A percentile compares a stretch with the other conserved stretches of the same genome.
Evolutionary conservation across 1,140 invertebrate genomes (phyloP).

Genomic region (Drosophila kurseongensis): DNA sequence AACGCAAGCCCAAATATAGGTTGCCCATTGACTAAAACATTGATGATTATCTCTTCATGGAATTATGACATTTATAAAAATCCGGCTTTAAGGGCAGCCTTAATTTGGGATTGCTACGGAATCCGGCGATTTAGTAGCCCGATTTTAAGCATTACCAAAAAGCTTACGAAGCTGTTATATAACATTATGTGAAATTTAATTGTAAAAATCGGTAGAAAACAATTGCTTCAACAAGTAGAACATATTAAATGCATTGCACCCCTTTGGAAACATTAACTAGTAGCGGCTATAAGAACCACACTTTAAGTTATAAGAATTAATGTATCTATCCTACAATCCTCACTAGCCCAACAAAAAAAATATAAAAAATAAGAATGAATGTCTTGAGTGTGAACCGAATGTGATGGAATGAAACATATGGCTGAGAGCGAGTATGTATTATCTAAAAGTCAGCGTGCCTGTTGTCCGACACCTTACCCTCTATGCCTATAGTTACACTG

Average conservation of each 20-base stretch:
- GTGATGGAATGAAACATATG: slow-evolving; percentile 38
- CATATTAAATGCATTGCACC: slow-evolving; percentile 42
- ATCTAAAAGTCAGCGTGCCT: slow-evolving; percentile 26
- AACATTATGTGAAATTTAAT: slow-evolving; percentile 37
- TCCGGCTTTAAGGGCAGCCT: slow-evolving; percentile 23
- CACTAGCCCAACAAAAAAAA: slow-evolving; percentile 5
- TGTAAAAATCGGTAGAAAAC: slow-evolving; percentile 54
- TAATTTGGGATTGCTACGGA: slow-evolving; percentile 18
- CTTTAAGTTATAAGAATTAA: slow-evolving; percentile 34
- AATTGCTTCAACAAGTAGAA: slow-evolving; percentile 6
- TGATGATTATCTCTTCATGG: slow-evolving; percentile 2
- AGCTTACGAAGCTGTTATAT: slow-evolving; percentile 21
- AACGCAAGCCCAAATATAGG: slow-evolving; percentile 9
- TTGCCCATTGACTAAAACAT: slow-evolving; percentile 12
- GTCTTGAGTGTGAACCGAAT: slow-evolving; percentile 33
- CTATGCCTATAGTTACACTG: slow-evolving; percentile 41
- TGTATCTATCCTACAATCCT: slow-evolving; percentile 20
- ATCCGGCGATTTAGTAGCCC: slow-evolving; percentile 12
- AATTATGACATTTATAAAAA: slow-evolving; percentile 38
- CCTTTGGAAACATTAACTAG: slow-evolving; percentile 54
- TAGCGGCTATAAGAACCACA: slow-evolving; percentile 41
- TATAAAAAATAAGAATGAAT: slow-evolving; percentile 21
- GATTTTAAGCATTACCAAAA: slow-evolving; percentile 51
- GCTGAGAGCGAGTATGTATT: slow-evolving; percentile 17
- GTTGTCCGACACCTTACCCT: slow-evolving; percentile 26